These are phyloP conservation scores for Dallia pectoralis DNA, from an alignment of 2,797 vertebrate species.

Conservation along the genomic window DNA sequence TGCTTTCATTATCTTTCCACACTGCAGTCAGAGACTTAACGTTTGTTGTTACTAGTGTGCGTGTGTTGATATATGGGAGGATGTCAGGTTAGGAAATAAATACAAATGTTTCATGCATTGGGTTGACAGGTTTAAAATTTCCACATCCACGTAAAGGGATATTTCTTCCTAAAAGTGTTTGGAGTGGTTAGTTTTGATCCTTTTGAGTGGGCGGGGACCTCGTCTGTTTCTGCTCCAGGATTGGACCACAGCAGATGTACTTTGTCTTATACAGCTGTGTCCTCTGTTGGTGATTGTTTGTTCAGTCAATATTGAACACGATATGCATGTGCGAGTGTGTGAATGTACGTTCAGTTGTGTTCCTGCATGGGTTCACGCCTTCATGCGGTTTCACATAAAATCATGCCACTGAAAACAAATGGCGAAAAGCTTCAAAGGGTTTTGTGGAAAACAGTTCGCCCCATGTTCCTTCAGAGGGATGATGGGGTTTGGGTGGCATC, in stretches of 20 bases:
- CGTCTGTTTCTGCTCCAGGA: constrained; percentile 4
- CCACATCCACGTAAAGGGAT: neutral
- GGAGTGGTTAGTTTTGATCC: constrained; percentile 23
- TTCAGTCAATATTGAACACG: neutral
- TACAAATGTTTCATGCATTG: neutral
- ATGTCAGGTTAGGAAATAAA: neutral
- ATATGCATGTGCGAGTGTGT: neutral
- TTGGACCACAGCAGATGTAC: neutral
- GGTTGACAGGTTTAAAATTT: neutral
- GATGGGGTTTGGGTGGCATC: neutral
- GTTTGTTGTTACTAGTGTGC: neutral
- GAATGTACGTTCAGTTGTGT: neutral
- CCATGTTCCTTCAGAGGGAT: neutral
- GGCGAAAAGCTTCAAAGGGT: constrained; percentile 13
- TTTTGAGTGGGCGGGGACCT: neutral
- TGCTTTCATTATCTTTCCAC: constrained; percentile 32
- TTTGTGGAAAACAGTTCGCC: neutral
- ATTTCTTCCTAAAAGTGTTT: constrained; percentile 16
- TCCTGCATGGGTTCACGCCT: neutral
- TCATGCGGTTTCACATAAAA: constrained; percentile 4
- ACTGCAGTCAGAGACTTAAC: constrained; percentile 39
- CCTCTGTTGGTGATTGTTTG: constrained; percentile 8
- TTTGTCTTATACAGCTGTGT: neutral
- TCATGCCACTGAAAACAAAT: constrained; percentile 4
- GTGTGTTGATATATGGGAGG: neutral